Base-by-base conservation (phyloP, 2,888 invertebrate genomes). In the Dynastes grantii region DNA sequence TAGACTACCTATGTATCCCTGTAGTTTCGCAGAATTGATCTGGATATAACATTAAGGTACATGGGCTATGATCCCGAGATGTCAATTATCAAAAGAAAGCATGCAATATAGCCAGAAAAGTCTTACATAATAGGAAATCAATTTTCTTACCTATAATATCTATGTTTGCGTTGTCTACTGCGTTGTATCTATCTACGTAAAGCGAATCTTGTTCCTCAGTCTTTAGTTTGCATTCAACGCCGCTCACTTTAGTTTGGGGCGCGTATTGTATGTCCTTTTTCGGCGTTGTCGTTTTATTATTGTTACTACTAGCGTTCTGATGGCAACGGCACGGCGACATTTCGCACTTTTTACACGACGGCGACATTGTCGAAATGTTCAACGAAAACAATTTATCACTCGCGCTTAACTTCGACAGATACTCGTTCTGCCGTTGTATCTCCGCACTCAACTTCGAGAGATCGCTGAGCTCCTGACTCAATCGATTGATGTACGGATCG, bases 401-500 rank as follows among this genome's bases (percentile, higher is more conserved):
- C 55, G 91, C 91, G 83, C 91, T 92, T 78, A 92, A 85, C 76
- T 90, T 90, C 3, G 91, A 90, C 78, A 92, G 89, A 83, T 91
- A 92, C 87, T 92, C 91, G 84, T 90, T 90, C 82, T 91, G 91
- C 83, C 92, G 92, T 81, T 91, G 91, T 55, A 92, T 89, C 84
- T 92, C 92, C 45, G 90, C 90, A 82, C 90, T 91, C 11, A 92
- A 85, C 85, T 92, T 92, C 75, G 90, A 91, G 64, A 92, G 86
- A 73, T 91, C 91, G 82, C 91, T 89, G 81, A 91, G 89, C 85
- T 93, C 93, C 81, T 91, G 90, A 83, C 91, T 92, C 67, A 92
- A 87, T 86, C 92, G 90, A 84, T 90, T 91, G 70, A 92, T 89
- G 83, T 92, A 92, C 0, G 92, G 92, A 85, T 93, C 92, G 86